These are phyloP conservation scores for Callyntrura guangdongensis DNA, from an alignment of 2,888 invertebrate species.

Conservation along the genomic window DNA sequence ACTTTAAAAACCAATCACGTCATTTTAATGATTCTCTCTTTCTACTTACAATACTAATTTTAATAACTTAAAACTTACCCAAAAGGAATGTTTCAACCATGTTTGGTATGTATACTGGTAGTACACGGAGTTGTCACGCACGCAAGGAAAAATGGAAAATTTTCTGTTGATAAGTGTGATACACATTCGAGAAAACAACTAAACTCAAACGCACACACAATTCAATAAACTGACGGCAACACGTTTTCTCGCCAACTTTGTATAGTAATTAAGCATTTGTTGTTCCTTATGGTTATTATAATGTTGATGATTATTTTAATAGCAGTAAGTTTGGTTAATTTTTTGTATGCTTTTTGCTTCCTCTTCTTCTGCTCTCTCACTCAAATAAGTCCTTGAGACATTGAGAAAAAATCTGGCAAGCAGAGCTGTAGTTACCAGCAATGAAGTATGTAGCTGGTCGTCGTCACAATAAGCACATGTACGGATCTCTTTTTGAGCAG, in stretches of 20 bases:
- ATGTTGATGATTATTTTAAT: background rate
- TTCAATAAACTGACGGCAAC: too few species aligned
- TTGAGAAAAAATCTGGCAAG: conserved; percentile 20
- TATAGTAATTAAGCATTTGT: conserved; percentile 40
- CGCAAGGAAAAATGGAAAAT: too few species aligned
- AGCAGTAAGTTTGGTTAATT: conserved; percentile 11
- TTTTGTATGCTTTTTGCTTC: conserved; percentile 2
- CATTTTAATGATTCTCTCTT: background rate
- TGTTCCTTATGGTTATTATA: conserved; percentile 26
- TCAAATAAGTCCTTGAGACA: conserved; percentile 64
- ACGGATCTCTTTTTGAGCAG: conserved; percentile 3
- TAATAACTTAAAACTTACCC: background rate
- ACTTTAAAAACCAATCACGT: background rate
- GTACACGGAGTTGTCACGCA: too few species aligned
- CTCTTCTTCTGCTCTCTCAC: background rate
- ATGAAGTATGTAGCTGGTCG: too few species aligned
- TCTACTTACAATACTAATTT: too few species aligned
- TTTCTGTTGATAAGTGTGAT: background rate
- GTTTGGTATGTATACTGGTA: too few species aligned
- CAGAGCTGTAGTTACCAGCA: background rate
- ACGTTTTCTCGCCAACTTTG: conserved; percentile 26
- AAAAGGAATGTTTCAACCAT: background rate
- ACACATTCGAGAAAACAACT: background rate
- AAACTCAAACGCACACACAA: background rate
- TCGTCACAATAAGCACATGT: conserved; percentile 47